Percentiles rank a stretch among this genome's conserved stretches.
Evolutionary conservation across 1,140 invertebrate genomes (phyloP).

Genomic region (Drosophila mayri): DNA sequence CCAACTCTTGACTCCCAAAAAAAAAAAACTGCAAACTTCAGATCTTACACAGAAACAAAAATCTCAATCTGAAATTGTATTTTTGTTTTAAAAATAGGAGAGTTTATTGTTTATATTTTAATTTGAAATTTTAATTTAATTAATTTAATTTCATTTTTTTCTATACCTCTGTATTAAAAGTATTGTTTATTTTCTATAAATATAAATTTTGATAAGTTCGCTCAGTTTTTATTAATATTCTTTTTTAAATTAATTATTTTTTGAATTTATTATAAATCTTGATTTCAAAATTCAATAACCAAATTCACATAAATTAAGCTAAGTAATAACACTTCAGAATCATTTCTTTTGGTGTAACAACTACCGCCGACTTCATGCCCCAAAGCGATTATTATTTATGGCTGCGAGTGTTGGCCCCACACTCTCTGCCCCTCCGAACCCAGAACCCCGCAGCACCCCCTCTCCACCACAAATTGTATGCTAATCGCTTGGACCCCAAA

Average conservation of each 20-base stretch:
- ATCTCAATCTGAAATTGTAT: neutral
- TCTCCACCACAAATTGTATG: constrained; percentile 57
- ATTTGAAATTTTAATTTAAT: no score
- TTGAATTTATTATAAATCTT: neutral
- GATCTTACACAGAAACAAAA: neutral
- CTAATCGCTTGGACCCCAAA: constrained; percentile 55
- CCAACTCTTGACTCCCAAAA: constrained; percentile 12
- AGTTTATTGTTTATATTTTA: neutral
- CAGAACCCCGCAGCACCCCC: neutral
- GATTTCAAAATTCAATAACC: neutral
- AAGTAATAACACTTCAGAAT: no score
- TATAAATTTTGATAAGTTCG: no score
- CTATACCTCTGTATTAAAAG: no score
- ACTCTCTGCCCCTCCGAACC: neutral
- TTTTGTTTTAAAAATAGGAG: neutral
- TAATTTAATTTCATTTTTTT: no score
- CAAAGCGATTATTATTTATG: constrained; percentile 71
- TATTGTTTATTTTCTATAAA: no score
- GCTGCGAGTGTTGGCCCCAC: constrained; percentile 56
- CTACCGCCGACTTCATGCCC: constrained; percentile 13
- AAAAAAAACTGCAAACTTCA: neutral
- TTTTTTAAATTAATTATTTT: neutral
- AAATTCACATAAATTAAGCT: neutral
- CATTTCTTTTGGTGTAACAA: constrained; percentile 10
- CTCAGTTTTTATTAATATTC: neutral